phyloP scores from a whole-genome alignment of 2,888 invertebrate genomes.

The Mycogona germanica region DNA sequence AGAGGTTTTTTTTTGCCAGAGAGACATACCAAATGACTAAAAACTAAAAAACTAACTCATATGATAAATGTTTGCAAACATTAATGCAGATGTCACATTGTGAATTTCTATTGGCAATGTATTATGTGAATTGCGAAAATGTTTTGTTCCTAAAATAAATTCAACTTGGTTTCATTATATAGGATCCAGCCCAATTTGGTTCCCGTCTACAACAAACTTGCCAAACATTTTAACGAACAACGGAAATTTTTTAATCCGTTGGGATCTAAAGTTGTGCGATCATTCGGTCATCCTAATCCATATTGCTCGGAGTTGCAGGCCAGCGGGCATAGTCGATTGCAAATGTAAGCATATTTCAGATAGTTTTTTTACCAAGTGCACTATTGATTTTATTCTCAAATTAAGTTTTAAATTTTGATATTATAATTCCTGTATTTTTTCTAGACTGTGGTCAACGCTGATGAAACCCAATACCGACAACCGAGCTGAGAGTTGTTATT shows the following conservation, averaged over 20 bases:
- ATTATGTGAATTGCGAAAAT: no score
- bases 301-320: background rate
- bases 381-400: background rate
- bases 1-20: no score
- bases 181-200: constrained; percentile 2
- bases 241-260: constrained; percentile 4
- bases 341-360: background rate
- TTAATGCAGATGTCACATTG: no score
- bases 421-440: background rate
- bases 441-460: background rate
- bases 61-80: no score
- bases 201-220: constrained; percentile 6
- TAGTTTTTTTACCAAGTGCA: background rate
- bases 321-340: background rate
- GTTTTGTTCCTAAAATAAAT: background rate
- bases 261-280: background rate
- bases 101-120: background rate
- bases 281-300: constrained; percentile 1
- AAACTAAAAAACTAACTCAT: no score
- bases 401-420: background rate
- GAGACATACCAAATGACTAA: no score
- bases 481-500: no score
- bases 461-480: no score
- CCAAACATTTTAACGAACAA: background rate
- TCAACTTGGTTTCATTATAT: background rate